These are phyloP conservation scores for Enteromius fasciolatus DNA, from an alignment of 2,797 vertebrate species.

Conservation along the genomic window DNA sequence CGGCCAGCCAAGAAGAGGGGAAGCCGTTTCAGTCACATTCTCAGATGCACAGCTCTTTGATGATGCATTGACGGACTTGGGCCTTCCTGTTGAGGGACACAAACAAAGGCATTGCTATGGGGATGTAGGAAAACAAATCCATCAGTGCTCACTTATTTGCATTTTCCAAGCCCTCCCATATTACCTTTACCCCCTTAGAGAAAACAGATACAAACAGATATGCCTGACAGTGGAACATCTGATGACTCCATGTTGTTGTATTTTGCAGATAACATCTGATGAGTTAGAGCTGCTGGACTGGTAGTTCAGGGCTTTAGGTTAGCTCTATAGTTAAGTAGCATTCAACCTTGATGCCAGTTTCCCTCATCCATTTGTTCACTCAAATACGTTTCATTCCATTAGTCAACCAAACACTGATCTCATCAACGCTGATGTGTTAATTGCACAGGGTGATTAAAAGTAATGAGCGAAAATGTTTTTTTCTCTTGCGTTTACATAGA, in stretches of 20 bases:
- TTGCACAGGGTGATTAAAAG: neutral
- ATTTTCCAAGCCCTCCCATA: constrained; percentile 25
- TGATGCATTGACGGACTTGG: constrained; percentile 78
- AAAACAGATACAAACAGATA: constrained; percentile 53
- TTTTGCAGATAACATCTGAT: constrained; percentile 54
- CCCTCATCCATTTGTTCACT: constrained; percentile 38
- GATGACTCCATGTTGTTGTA: constrained; percentile 47
- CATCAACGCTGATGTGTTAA: constrained; percentile 24
- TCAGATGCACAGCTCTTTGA: constrained; percentile 72
- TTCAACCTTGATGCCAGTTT: constrained; percentile 47
- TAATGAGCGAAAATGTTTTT: constrained; percentile 15
- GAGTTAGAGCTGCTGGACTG: constrained; percentile 38
- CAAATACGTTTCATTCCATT: constrained; percentile 41
- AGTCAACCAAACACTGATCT: constrained; percentile 40
- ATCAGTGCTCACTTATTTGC: constrained; percentile 41
- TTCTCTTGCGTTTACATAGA: neutral
- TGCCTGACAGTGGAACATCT: constrained; percentile 54
- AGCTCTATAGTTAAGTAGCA: constrained; percentile 22
- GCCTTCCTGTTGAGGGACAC: constrained; percentile 80
- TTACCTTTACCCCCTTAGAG: constrained; percentile 14
- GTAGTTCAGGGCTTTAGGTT: constrained; percentile 46
- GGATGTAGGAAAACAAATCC: constrained; percentile 22
- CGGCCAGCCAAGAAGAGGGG: constrained; percentile 85
- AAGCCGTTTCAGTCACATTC: constrained; percentile 71
- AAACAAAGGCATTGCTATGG: constrained; percentile 26